A percentile compares a stretch with the other conserved stretches of the same genome.
phyloP scores from a whole-genome alignment of 2,113 vertebrate species.

The Tapirus terrestris region DNA sequence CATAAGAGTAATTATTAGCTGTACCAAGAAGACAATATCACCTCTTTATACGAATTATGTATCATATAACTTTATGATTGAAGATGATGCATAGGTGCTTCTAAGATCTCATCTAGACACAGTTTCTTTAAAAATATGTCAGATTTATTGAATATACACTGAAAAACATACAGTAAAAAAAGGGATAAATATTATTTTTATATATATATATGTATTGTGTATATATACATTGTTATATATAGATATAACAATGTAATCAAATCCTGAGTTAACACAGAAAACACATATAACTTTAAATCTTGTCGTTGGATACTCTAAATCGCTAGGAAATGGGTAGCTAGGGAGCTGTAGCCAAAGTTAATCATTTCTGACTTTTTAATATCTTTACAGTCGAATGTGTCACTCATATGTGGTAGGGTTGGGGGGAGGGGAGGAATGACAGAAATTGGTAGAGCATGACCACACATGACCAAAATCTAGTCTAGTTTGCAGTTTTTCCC shows the following conservation, averaged over 20 bases:
- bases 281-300: slow-evolving; percentile 44
- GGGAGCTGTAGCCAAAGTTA: background rate
- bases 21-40: background rate
- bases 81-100: background rate
- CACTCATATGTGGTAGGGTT: background rate
- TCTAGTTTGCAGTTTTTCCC: slow-evolving; percentile 38
- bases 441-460: slow-evolving; percentile 38
- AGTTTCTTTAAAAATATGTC: slow-evolving; percentile 46
- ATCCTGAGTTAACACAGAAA: slow-evolving; percentile 16
- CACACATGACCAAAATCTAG: background rate
- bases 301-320: background rate
- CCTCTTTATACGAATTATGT: background rate
- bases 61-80: background rate
- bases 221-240: background rate
- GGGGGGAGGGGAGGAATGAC: background rate
- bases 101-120: background rate
- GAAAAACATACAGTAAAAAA: slow-evolving; percentile 25
- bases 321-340: background rate
- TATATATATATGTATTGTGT: background rate
- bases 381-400: slow-evolving; percentile 14
- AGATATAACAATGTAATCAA: background rate
- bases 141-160: slow-evolving; percentile 6
- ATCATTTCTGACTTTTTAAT: slow-evolving; percentile 43
- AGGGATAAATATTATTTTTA: background rate
- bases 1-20: slow-evolving; percentile 39